Evolutionary conservation across 2,113 vertebrate species (phyloP), one percentile per base, ranked within the genome.

Genomic region (Bubalus kerabau): DNA sequence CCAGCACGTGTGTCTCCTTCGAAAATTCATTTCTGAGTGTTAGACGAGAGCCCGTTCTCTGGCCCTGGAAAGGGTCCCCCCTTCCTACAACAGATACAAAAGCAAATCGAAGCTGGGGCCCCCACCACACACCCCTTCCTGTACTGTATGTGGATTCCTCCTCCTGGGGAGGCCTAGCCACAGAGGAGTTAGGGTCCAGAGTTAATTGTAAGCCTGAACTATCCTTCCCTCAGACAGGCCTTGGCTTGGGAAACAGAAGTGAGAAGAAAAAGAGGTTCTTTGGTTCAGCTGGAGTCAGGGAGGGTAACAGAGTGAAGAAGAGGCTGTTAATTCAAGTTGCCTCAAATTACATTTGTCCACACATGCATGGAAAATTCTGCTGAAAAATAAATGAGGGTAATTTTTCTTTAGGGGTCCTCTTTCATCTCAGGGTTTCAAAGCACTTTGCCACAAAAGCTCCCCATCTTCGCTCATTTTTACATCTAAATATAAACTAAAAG

Each of bases 361-460:
- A 97, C 98, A 98, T 1, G 94, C 95, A 88, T 52, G 88, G 43
- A 74, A 83, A 96, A 97, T n/a, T 89, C 95, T 88, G 88, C 83
- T 97, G 95, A 91, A 94, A 97, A 98, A 95, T 95, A 96, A 97
- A 97, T 95, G 94, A 98, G 92, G 92, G 80, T 95, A 95, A 94
- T 97, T 91, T 97, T 93, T 93, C 94, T 97, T 97, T 94, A 97
- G 30, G 8, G 91, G 81, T 87, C 96, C 60, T 60, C 96, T 97
- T 98, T 98, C 97, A 97, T 98, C 96, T 98, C 52, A 19, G 60
- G 76, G 32, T 96, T 98, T 98, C 97, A 98, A 97, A 97, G 94
- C 30, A 16, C 50, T 91, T 87, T 84, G 85, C 94, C 94, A 91
- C 94, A 95, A 95, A 97, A 86, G 60, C 88, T 80, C 32, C 89